These are phyloP conservation scores for Buathra laborator DNA, from an alignment of 2,888 invertebrate species.

Conservation along the genomic window DNA sequence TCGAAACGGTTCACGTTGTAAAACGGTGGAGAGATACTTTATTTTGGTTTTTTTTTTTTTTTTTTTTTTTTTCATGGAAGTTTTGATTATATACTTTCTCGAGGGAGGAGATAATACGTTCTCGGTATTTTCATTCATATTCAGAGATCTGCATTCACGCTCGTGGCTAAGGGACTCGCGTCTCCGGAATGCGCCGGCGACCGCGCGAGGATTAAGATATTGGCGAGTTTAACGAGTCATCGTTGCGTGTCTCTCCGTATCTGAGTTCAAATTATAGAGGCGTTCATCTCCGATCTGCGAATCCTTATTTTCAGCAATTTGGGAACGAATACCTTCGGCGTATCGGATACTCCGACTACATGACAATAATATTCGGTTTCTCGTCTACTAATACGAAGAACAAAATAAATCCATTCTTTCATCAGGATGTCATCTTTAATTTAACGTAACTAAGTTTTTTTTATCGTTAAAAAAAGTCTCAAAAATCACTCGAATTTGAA, in stretches of 20 bases:
- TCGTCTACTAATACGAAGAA: too few relatives aligned
- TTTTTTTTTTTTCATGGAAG: background rate
- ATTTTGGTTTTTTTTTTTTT: background rate
- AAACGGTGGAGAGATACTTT: background rate
- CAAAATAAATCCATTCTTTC: too few relatives aligned
- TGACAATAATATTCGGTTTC: background rate
- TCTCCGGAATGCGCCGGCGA: constrained; percentile 35
- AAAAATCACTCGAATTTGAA: too few relatives aligned
- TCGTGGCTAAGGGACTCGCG: constrained; percentile 4
- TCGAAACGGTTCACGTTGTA: too few relatives aligned
- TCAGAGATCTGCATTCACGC: constrained; percentile 16
- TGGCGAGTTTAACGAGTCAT: constrained; percentile 49
- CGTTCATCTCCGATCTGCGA: background rate
- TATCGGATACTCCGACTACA: background rate
- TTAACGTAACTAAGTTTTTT: too few relatives aligned
- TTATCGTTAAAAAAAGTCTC: too few relatives aligned
- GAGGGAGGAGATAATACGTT: background rate
- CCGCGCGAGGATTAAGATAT: constrained; percentile 39
- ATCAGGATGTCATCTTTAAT: too few relatives aligned
- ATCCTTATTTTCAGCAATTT: background rate
- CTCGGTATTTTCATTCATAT: constrained; percentile 49
- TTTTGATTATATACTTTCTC: constrained; percentile 10
- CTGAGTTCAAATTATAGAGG: constrained; percentile 2
- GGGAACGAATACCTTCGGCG: background rate
- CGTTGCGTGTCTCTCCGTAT: constrained; percentile 1